Evolutionary conservation across 2,113 vertebrate genomes (phyloP), one percentile per base, ranked within the genome.

Genomic region (Orycteropus afer): DNA sequence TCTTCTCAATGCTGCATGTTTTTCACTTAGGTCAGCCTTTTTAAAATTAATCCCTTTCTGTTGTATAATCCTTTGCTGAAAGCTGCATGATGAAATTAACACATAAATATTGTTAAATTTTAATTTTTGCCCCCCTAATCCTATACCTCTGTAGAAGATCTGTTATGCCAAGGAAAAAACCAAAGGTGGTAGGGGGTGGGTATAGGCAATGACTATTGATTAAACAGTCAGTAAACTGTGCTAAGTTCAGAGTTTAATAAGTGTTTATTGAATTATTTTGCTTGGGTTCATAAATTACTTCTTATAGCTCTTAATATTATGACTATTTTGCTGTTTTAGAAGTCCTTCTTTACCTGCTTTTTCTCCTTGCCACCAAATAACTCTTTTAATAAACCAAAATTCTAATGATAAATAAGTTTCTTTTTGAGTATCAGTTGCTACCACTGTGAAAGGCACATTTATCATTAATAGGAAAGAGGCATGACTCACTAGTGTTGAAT

Each of bases 181-280:
- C 25, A 55, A 45, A 86, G 6, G 4, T 42, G 0, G 4, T 5
- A 4, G 14, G 3, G 18, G 9, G 1, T 78, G 14, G 18, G 32
- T 14, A 32, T 23, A 61, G 14, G 12, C 5, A 49, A 47, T 76
- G n/a, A 47, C 11, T 67, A 8, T 29, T 89, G 61, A 55, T 78
- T 78, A 82, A 90, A 77, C 8, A 59, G 45, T 47, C 45, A 96
- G 17, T 14, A 51, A 82, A 12, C 5, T 87, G 59, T 78, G 40
- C 73, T 71, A 40, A 47, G 86, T 71, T n/a, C 10, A 79, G 59
- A 15, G 34, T 34, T 89, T 79, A 91, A 32, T 51, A 94, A 22
- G 92, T 91, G n/a, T 79, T 59, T 83, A 47, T 78, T 89, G 76
- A 69, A 57, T 82, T 61, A 37, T 93, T 80, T 80, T 89, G 22